Evolutionary conservation across 1,140 invertebrate genomes (phyloP).

Genomic region (Marisa cornuarietis): DNA sequence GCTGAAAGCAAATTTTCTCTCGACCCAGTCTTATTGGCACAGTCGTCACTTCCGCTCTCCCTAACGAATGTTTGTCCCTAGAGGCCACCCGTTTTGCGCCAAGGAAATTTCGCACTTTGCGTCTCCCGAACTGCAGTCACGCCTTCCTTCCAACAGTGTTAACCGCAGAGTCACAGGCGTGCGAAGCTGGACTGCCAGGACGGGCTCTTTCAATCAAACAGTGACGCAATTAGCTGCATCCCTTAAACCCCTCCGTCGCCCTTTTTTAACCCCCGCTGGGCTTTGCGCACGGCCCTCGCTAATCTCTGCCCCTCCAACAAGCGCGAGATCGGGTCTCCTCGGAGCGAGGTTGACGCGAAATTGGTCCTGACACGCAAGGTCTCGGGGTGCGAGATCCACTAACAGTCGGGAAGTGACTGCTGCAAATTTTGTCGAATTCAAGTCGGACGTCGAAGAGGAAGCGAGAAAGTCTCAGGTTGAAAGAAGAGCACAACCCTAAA

Average conservation of each 20-base stretch:
- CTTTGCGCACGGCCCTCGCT: background rate
- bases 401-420: no score
- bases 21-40: no score
- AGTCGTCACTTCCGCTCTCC: background rate
- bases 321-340: no score
- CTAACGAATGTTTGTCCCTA: background rate
- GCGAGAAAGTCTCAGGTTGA: no score
- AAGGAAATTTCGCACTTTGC: background rate
- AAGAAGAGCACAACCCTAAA: no score
- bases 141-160: background rate
- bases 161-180: constrained; percentile 10
- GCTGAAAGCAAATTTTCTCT: no score
- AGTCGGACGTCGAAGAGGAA: no score
- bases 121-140: no score
- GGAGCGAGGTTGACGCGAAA: no score
- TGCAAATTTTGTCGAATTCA: no score
- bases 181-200: background rate
- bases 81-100: background rate
- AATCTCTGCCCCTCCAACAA: background rate
- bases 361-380: no score
- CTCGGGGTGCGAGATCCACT: no score
- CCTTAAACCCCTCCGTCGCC: constrained; percentile 5
- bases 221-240: constrained; percentile 11
- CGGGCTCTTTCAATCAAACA: background rate
- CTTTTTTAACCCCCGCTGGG: background rate